Percentiles rank a stretch among this genome's conserved stretches.
Evolutionary conservation across 2,797 vertebrate species (phyloP).

Genomic region (Acipenser oxyrinchus): DNA sequence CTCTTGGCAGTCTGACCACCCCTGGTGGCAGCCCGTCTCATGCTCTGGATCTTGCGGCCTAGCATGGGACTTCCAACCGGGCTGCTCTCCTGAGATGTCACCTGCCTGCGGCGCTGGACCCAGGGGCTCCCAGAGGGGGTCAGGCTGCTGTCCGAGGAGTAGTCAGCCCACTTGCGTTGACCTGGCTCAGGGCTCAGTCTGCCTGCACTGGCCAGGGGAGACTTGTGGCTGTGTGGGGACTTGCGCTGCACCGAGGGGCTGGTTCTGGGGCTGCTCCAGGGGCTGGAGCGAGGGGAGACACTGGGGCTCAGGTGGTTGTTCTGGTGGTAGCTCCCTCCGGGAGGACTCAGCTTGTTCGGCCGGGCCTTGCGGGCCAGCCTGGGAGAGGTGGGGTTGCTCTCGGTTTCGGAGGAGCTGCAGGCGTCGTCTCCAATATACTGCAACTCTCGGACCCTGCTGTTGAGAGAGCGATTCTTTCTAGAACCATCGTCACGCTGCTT

Average conservation of each 20-base stretch:
- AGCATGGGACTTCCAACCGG: conserved; percentile 78
- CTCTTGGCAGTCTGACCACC: conserved; percentile 79
- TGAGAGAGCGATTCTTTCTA: conserved; percentile 71
- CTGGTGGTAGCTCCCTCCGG: conserved; percentile 54
- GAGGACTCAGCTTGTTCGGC: conserved; percentile 77
- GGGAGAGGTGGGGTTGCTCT: conserved; percentile 85
- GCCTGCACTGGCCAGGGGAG: conserved; percentile 70
- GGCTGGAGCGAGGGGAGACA: conserved; percentile 83
- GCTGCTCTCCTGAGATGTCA: conserved; percentile 79
- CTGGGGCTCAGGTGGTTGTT: conserved; percentile 83
- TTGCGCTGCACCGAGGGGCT: conserved; percentile 81
- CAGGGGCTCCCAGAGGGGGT: conserved; percentile 91
- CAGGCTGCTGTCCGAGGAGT: conserved; percentile 91
- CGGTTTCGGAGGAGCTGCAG: conserved; percentile 90
- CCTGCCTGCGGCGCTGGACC: conserved; percentile 86
- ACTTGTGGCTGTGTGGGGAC: conserved; percentile 60
- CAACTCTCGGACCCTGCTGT: conserved; percentile 86
- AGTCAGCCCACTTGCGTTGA: conserved; percentile 70
- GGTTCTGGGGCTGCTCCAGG: conserved; percentile 73
- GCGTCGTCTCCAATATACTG: conserved; percentile 86
- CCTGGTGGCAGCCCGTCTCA: conserved; percentile 78
- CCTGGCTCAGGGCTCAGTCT: conserved; percentile 63
- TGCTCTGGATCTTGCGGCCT: conserved; percentile 76
- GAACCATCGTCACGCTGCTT: conserved; percentile 60
- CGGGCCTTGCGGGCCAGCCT: conserved; percentile 65